Evolutionary conservation across 1,140 invertebrate genomes (phyloP), one percentile per base, ranked within the genome.

Genomic region (Apis dorsata): DNA sequence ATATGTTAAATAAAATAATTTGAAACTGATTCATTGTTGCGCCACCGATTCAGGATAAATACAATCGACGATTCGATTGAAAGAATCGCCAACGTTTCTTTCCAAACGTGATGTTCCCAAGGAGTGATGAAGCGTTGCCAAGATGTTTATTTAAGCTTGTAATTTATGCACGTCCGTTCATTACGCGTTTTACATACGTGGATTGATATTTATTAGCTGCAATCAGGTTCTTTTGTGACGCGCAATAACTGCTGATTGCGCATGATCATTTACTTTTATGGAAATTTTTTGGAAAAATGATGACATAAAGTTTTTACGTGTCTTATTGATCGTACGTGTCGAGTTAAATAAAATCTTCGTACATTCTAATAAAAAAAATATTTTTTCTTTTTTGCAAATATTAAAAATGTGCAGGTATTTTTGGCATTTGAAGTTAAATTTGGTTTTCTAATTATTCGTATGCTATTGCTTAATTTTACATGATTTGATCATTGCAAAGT

Each of bases 1-100:
- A 34, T 53, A 79, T 19, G 78, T 62, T 79, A 62, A 79, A 79
- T 63, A 72, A 72, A 79, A 79, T 70, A 72, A 72, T 79, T 63
- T 15, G n/a, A n/a, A 34, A 62, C 49, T 53, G 68, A 63, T 53
- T 79, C 68, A 34, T 72, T 53, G 78, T 72, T 62, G 13, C 53
- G 53, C 55, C 65, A 28, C 28, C 53, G 66, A 49, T 60, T 12
- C 8, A 9, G 24, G 4, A 24, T 19, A 62, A 71, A 51, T 51
- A 60, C 21, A 21, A 13, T 17, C 24, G 51, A 44, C 34, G 34
- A 5, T 44, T 44, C 10, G 13, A 44, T 57, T 19, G 24, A 57
- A 59, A n/a, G 44, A 77, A 24, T 44, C 28, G 28, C 9, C 12
- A 66, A 49, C 13, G 21, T 62, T 28, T 62, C 11, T n/a, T 11